A percentile compares a stretch with the other conserved stretches of the same genome.
These are phyloP conservation scores for Dermolepida albohirtum DNA, from an alignment of 2,888 invertebrate genomes.

Conservation along the genomic window DNA sequence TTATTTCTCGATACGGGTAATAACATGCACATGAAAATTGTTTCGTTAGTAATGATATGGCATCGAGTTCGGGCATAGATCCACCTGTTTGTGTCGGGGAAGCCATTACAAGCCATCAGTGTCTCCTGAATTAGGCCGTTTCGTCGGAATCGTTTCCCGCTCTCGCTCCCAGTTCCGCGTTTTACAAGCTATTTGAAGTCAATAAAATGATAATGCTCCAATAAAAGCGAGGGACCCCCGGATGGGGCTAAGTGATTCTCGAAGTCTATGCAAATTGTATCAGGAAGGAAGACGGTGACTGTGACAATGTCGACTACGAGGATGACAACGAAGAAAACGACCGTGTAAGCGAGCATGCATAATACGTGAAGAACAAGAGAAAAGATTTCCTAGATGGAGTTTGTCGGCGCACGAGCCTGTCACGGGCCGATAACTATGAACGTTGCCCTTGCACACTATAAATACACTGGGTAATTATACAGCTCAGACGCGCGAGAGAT, in stretches of 20 bases:
- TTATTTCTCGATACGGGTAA: constrained; percentile 27
- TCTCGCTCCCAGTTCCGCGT: constrained; percentile 65
- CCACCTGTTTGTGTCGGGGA: constrained; percentile 65
- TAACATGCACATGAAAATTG: constrained; percentile 36
- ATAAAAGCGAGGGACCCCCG: constrained; percentile 61
- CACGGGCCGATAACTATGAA: constrained; percentile 51
- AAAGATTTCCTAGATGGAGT: constrained; percentile 24
- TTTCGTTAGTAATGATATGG: constrained; percentile 28
- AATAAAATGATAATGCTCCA: constrained; percentile 69
- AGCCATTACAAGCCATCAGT: constrained; percentile 66
- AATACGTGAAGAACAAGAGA: constrained; percentile 31
- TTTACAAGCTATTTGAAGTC: constrained; percentile 70
- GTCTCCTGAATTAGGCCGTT: constrained; percentile 67
- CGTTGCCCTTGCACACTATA: constrained; percentile 65
- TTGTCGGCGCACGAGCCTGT: constrained; percentile 37
- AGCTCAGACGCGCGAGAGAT: constrained; percentile 59
- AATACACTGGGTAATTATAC: constrained; percentile 66
- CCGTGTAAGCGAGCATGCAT: constrained; percentile 15
- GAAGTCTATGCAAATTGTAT: constrained; percentile 62
- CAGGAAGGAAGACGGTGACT: constrained; percentile 58
- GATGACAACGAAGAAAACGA: constrained; percentile 30
- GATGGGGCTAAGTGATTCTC: constrained; percentile 60
- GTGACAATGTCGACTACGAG: constrained; percentile 20
- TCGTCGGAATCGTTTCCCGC: constrained; percentile 64
- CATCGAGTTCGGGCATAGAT: constrained; percentile 58